Evolutionary conservation across 2,113 vertebrate species (phyloP).

Genomic region (Pseudois nayaur): DNA sequence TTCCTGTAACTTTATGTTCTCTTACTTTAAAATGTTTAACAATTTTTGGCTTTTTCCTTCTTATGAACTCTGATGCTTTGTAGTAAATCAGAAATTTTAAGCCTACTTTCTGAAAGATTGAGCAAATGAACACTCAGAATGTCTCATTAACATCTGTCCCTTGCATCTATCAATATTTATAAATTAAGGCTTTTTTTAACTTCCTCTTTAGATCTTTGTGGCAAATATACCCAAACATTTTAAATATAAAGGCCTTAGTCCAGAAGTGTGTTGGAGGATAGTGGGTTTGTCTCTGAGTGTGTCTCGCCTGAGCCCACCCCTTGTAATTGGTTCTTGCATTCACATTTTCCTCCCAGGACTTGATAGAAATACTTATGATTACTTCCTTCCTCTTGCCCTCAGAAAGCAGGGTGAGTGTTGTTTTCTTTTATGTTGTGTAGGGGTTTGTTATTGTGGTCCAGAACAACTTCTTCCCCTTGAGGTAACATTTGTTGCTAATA

Average conservation of each 20-base stretch:
- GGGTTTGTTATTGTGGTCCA: neutral
- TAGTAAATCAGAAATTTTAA: slow-evolving; percentile 38
- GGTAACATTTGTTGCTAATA: slow-evolving; percentile 15
- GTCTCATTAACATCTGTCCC: neutral
- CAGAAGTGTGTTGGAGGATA: neutral
- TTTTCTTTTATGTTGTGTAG: neutral
- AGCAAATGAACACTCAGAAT: neutral
- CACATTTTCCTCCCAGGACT: neutral
- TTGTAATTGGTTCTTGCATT: neutral
- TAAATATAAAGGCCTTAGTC: neutral
- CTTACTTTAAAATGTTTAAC: slow-evolving; percentile 4
- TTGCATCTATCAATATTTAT: neutral
- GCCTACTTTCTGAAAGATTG: neutral
- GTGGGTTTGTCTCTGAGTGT: neutral
- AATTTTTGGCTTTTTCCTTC: neutral
- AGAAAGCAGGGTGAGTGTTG: neutral
- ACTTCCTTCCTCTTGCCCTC: slow-evolving; percentile 2
- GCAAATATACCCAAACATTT: neutral
- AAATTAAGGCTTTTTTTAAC: neutral
- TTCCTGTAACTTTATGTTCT: neutral
- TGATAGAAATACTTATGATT: neutral
- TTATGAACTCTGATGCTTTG: neutral
- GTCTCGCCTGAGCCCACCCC: rapidly evolving
- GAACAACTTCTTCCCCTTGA: neutral
- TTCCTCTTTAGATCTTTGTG: neutral